Evolutionary conservation across 2,113 vertebrate genomes (phyloP).

Genomic region (Chlamydotis undulata): DNA sequence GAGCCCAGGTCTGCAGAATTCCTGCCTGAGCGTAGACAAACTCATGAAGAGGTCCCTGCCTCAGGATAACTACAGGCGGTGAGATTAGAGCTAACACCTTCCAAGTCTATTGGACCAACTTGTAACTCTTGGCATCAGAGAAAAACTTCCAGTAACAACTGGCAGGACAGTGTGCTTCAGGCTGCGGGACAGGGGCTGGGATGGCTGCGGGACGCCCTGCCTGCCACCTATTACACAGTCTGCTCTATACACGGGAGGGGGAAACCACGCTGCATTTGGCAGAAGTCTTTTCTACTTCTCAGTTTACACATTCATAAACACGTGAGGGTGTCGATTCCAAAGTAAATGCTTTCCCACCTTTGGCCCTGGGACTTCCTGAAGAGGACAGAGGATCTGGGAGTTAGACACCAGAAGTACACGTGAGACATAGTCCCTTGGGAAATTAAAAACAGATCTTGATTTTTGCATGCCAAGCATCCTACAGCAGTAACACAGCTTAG

Average conservation of each 20-base stretch:
- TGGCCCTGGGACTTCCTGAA: not conserved
- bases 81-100: not conserved
- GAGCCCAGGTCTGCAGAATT: not conserved
- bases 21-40: not conserved
- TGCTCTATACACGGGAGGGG: not conserved
- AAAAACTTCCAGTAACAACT: not conserved
- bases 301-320: constrained; percentile 11
- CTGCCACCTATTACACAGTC: not conserved
- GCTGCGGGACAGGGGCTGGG: not conserved
- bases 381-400: not conserved
- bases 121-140: not conserved
- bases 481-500: not conserved
- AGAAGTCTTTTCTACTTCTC: not conserved
- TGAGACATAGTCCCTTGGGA: not conserved
- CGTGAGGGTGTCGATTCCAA: not conserved
- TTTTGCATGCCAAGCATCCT: constrained; percentile 5
- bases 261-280: not conserved
- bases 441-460: constrained; percentile 46
- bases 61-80: not conserved
- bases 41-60: not conserved
- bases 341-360: constrained; percentile 38
- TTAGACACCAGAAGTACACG: not conserved
- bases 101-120: not conserved
- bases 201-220: not conserved
- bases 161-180: not conserved